A percentile compares a stretch with the other conserved stretches of the same genome.
Evolutionary conservation across 2,797 vertebrate species (phyloP).

Genomic region (Syngnathus rostellatus): DNA sequence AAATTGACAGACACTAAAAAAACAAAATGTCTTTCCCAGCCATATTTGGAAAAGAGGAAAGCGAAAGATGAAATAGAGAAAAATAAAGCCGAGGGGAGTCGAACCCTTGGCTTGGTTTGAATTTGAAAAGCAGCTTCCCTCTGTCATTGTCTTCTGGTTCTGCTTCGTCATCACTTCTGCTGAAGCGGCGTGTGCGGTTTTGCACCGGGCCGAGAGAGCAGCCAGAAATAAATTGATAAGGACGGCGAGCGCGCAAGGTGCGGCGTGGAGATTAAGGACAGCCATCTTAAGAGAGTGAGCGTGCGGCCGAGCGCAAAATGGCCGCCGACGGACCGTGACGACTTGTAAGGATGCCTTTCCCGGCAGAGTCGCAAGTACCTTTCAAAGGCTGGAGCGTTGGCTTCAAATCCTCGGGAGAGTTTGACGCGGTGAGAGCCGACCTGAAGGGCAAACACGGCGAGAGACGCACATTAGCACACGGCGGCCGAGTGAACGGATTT

Average conservation of each 20-base stretch:
- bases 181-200: neutral
- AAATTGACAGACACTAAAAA: too few species aligned
- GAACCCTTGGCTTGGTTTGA: too few species aligned
- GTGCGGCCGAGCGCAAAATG: neutral
- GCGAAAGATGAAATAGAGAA: too few species aligned
- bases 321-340: too few species aligned
- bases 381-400: slow-evolving; percentile 96
- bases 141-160: too few species aligned
- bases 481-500: slow-evolving; percentile 11
- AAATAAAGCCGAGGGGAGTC: too few species aligned
- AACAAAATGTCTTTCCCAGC: too few species aligned
- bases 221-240: slow-evolving; percentile 1
- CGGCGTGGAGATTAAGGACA: neutral
- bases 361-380: slow-evolving; percentile 68
- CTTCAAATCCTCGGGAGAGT: slow-evolving; percentile 95
- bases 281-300: neutral
- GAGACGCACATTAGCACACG: neutral
- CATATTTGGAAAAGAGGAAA: too few species aligned
- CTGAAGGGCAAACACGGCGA: slow-evolving; percentile 53
- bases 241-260: neutral
- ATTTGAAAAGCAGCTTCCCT: too few species aligned
- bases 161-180: too few species aligned
- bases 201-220: neutral
- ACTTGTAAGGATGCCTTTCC: too few species aligned
- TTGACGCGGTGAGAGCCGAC: slow-evolving; percentile 97